Percentiles rank a stretch among this genome's conserved stretches.
These are phyloP conservation scores for Ormyrus labotus DNA, from an alignment of 2,888 invertebrate species.

Conservation along the genomic window DNA sequence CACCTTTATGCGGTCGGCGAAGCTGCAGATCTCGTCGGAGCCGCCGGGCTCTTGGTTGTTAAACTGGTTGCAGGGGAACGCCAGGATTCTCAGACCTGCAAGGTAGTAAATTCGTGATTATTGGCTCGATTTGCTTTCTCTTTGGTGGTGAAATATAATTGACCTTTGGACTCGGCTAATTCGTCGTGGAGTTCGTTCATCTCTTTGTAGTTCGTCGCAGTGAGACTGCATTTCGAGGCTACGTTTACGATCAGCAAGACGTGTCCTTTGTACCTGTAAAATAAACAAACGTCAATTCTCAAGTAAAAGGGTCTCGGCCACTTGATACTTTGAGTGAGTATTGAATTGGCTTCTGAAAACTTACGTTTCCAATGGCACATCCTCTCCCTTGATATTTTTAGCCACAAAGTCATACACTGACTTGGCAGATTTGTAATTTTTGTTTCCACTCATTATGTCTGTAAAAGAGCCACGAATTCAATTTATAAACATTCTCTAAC, in stretches of 20 bases:
- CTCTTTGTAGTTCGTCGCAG: slow-evolving; percentile 89
- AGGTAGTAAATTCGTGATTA: background rate
- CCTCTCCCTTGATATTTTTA: slow-evolving; percentile 88
- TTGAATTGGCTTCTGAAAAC: slow-evolving; percentile 24
- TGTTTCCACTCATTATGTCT: slow-evolving; percentile 68
- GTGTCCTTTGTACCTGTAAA: slow-evolving; percentile 83
- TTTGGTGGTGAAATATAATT: slow-evolving; percentile 47
- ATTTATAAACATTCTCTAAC: too few relatives aligned
- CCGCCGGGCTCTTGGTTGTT: slow-evolving; percentile 83
- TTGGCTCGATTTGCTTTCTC: background rate
- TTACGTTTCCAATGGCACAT: slow-evolving; percentile 86
- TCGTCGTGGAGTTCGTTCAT: slow-evolving; percentile 86
- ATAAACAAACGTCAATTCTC: too few relatives aligned
- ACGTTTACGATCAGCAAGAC: slow-evolving; percentile 92
- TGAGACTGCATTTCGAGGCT: slow-evolving; percentile 91
- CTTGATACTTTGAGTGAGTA: slow-evolving; percentile 21
- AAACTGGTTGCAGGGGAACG: slow-evolving; percentile 94
- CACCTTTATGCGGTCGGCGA: slow-evolving; percentile 76
- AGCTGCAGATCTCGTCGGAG: slow-evolving; percentile 81
- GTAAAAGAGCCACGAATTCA: too few relatives aligned
- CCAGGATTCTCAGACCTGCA: slow-evolving; percentile 85
- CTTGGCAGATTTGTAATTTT: slow-evolving; percentile 82
- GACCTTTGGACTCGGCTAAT: slow-evolving; percentile 82
- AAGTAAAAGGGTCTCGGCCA: background rate
- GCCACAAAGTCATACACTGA: slow-evolving; percentile 90